Evolutionary conservation across 2,888 invertebrate genomes (phyloP).

Genomic region (Lasioglossum leucozonium): DNA sequence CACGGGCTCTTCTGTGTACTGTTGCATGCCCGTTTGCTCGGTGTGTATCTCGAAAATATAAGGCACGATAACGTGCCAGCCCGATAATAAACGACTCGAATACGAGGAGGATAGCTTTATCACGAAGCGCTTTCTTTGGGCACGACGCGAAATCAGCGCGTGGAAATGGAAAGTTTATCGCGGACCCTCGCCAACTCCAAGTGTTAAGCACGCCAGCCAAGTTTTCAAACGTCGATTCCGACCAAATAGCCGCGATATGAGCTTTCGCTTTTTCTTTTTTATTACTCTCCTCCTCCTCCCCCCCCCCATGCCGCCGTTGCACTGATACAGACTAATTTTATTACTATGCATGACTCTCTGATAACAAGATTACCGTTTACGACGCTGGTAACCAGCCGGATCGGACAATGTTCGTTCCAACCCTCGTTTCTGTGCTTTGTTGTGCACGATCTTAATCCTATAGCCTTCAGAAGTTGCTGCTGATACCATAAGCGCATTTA

Average conservation of each 20-base stretch:
- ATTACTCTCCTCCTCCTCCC: background rate
- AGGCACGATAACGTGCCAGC: slow-evolving; percentile 65
- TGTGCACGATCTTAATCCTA: background rate
- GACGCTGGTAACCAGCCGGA: background rate
- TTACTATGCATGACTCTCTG: slow-evolving; percentile 2
- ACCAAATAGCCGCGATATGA: slow-evolving; percentile 8
- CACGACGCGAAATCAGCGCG: slow-evolving; percentile 39
- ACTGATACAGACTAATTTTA: slow-evolving; percentile 4
- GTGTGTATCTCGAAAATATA: slow-evolving; percentile 68
- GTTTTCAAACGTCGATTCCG: slow-evolving; percentile 43
- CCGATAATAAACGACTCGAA: slow-evolving; percentile 67
- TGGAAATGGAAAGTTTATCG: slow-evolving; percentile 73
- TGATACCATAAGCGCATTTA: background rate
- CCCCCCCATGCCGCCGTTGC: too few species aligned
- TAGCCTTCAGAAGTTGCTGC: background rate
- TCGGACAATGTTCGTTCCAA: background rate
- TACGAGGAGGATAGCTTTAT: slow-evolving; percentile 66
- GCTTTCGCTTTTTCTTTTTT: background rate
- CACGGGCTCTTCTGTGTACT: slow-evolving; percentile 26
- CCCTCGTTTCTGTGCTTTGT: background rate
- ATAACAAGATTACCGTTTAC: background rate
- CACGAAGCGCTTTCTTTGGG: slow-evolving; percentile 56
- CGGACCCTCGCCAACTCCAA: slow-evolving; percentile 49
- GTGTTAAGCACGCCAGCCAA: slow-evolving; percentile 43
- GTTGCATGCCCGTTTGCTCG: slow-evolving; percentile 56